These are phyloP conservation scores for Antidorcas marsupialis DNA, from an alignment of 2,113 vertebrate genomes.

Conservation along the genomic window DNA sequence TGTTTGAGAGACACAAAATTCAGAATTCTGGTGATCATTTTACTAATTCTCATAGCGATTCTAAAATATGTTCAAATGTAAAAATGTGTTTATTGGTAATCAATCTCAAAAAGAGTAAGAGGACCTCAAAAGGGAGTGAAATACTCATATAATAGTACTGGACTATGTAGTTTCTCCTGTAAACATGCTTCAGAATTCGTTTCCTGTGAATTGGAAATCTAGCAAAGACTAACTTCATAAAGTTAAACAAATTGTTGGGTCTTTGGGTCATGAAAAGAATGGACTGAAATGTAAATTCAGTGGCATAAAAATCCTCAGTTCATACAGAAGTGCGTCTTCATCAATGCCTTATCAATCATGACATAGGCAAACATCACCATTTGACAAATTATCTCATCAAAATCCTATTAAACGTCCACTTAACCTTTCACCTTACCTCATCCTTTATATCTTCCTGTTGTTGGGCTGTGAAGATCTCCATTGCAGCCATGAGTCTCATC, in stretches of 20 bases:
- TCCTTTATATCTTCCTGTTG: slow-evolving; percentile 99
- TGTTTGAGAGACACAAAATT: not conserved
- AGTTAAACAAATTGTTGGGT: slow-evolving; percentile 14
- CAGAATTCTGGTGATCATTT: slow-evolving; percentile 10
- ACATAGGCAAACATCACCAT: not conserved
- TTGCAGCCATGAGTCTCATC: slow-evolving; percentile 99
- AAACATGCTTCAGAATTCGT: not conserved
- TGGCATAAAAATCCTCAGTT: not conserved
- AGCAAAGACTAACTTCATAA: slow-evolving; percentile 8
- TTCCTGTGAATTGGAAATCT: not conserved
- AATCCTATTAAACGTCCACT: slow-evolving; percentile 46
- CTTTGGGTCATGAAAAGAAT: slow-evolving; percentile 8
- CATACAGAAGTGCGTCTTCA: slow-evolving; percentile 21
- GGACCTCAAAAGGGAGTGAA: not conserved
- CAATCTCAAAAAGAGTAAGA: not conserved
- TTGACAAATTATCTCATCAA: slow-evolving; percentile 14
- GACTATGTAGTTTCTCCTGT: not conserved
- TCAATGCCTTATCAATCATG: not conserved
- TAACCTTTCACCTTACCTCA: slow-evolving; percentile 86
- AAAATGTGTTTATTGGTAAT: not conserved
- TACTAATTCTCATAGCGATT: slow-evolving; percentile 1
- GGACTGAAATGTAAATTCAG: not conserved
- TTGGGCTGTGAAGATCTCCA: slow-evolving; percentile 98
- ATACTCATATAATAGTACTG: not conserved
- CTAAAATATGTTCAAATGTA: not conserved